Percentiles rank a stretch among this genome's conserved stretches.
Evolutionary conservation across 1,140 invertebrate genomes (phyloP).

Genomic region (Arion vulgaris): DNA sequence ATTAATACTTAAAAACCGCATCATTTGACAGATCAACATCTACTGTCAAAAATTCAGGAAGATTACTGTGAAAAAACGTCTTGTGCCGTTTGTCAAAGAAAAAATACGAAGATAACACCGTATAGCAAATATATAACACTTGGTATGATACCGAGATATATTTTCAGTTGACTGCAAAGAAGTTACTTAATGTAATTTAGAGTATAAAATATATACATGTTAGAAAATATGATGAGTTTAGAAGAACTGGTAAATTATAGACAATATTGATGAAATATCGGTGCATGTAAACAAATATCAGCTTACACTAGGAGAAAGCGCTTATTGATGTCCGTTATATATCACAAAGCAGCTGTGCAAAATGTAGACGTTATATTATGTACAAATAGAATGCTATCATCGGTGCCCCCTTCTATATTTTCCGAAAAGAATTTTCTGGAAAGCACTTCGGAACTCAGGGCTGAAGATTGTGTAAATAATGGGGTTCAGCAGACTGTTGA

Average conservation of each 20-base stretch:
- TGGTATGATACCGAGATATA: too few species aligned
- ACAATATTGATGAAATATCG: background rate
- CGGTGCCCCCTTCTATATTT: slow-evolving; percentile 60
- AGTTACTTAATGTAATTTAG: too few species aligned
- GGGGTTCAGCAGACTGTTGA: slow-evolving; percentile 71
- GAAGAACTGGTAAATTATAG: too few species aligned
- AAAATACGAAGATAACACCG: too few species aligned
- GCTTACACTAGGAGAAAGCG: background rate
- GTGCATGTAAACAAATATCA: background rate
- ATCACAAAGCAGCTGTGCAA: background rate
- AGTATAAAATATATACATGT: too few species aligned
- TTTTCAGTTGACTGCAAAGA: too few species aligned
- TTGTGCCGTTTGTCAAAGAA: too few species aligned
- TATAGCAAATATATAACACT: too few species aligned
- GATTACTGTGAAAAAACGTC: too few species aligned
- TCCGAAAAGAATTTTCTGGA: slow-evolving; percentile 68
- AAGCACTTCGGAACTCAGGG: slow-evolving; percentile 71
- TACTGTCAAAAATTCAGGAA: background rate
- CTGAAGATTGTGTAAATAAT: slow-evolving; percentile 73
- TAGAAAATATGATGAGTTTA: too few species aligned
- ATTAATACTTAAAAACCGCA: background rate
- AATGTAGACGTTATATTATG: slow-evolving; percentile 2
- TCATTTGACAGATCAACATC: too few species aligned
- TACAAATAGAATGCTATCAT: slow-evolving; percentile 17
- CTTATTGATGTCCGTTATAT: slow-evolving; percentile 4